Evolutionary conservation across 2,888 invertebrate genomes (phyloP).

Genomic region (Metallyticus violacea): DNA sequence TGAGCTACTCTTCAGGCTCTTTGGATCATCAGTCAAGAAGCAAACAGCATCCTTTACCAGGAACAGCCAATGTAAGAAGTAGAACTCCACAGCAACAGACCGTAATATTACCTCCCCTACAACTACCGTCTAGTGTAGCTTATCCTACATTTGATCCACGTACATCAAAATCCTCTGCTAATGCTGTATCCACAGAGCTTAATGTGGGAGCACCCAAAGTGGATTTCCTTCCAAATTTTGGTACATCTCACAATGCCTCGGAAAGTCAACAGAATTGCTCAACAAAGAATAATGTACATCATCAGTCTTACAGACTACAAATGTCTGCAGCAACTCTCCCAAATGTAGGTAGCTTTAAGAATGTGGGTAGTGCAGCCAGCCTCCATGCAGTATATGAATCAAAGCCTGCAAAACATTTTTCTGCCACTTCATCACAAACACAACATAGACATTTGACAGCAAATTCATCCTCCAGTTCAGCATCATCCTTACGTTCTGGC

Average conservation of each 20-base stretch:
- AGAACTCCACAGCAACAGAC: conserved; percentile 30
- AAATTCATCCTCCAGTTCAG: conserved; percentile 1
- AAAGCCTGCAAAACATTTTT: conserved; percentile 11
- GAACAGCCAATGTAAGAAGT: conserved; percentile 39
- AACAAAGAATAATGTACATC: conserved; percentile 19
- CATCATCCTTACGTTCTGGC: neutral
- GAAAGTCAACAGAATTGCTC: conserved; percentile 6
- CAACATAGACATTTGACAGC: conserved; percentile 18
- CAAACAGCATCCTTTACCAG: conserved; percentile 37
- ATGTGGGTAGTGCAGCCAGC: conserved; percentile 38
- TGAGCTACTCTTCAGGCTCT: conserved; percentile 27
- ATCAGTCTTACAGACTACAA: conserved; percentile 39
- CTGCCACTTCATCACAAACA: neutral
- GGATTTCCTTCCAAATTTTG: conserved; percentile 75
- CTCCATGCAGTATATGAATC: conserved; percentile 8
- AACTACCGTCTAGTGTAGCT: conserved; percentile 37
- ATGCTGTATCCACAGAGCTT: conserved; percentile 40
- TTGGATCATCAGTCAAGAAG: conserved; percentile 43
- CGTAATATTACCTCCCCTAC: conserved; percentile 38
- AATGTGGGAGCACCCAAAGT: conserved; percentile 61
- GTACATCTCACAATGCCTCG: conserved; percentile 42
- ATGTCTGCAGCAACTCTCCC: conserved; percentile 40
- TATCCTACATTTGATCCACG: conserved; percentile 37
- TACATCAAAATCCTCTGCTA: neutral
- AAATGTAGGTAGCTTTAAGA: conserved; percentile 44